Percentiles rank a stretch among this genome's conserved stretches.
These are phyloP conservation scores for Chaetoderma sp. DNA, from an alignment of 2,888 invertebrate species.

Conservation along the genomic window DNA sequence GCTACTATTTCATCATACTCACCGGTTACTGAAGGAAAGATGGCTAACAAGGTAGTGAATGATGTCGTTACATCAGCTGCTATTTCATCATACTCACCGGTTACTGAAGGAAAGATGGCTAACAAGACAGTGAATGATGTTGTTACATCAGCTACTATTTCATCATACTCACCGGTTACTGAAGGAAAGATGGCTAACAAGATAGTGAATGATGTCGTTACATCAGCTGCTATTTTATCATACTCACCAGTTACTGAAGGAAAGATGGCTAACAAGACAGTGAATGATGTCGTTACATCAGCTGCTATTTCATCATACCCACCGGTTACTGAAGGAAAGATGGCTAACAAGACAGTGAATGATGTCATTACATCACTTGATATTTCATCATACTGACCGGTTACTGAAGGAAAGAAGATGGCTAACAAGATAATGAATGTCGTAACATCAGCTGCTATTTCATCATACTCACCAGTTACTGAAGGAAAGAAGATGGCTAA, in stretches of 20 bases:
- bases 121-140: slow-evolving; percentile 95
- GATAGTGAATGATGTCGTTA: slow-evolving; percentile 92
- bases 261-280: slow-evolving; percentile 96
- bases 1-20: slow-evolving; percentile 79
- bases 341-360: slow-evolving; percentile 95
- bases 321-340: slow-evolving; percentile 97
- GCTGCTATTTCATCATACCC: slow-evolving; percentile 75
- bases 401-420: slow-evolving; percentile 98
- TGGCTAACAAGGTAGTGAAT: slow-evolving; percentile 95
- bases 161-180: slow-evolving; percentile 83
- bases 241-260: slow-evolving; percentile 93
- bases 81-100: slow-evolving; percentile 79
- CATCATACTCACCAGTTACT: slow-evolving; percentile 83
- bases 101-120: slow-evolving; percentile 98
- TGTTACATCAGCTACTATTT: slow-evolving; percentile 87
- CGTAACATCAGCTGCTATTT: slow-evolving; percentile 87
- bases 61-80: slow-evolving; percentile 91
- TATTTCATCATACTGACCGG: slow-evolving; percentile 79
- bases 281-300: slow-evolving; percentile 94
- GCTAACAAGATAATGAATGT: slow-evolving; percentile 97
- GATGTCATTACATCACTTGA: slow-evolving; percentile 91
- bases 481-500: slow-evolving; percentile 99
- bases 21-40: slow-evolving; percentile 98
- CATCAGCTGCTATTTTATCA: slow-evolving; percentile 82
- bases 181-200: slow-evolving; percentile 98